Evolutionary conservation across 2,797 vertebrate species (phyloP).

Genomic region (Dromococcyx pavoninus): DNA sequence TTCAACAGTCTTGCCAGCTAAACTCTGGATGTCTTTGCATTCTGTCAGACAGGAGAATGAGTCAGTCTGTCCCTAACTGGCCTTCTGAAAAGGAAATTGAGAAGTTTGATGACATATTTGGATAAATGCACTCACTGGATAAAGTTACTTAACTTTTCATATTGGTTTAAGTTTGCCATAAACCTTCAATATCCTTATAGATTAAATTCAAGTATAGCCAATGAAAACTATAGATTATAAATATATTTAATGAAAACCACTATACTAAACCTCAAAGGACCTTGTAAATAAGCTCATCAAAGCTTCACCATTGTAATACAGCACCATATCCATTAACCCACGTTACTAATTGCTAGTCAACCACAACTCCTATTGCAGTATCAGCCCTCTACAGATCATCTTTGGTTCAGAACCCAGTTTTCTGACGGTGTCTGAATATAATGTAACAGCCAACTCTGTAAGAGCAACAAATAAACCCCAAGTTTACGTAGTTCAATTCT

Average conservation of each 20-base stretch:
- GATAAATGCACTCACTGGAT: slow-evolving; percentile 69
- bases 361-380: slow-evolving; percentile 21
- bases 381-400: not conserved
- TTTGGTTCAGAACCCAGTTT: slow-evolving; percentile 25
- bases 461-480: not conserved
- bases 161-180: slow-evolving; percentile 48
- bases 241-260: slow-evolving; percentile 52
- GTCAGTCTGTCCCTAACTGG: slow-evolving; percentile 66
- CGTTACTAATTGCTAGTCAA: slow-evolving; percentile 30
- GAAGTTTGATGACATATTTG: slow-evolving; percentile 69
- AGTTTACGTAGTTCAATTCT: not conserved
- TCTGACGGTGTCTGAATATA: slow-evolving; percentile 8
- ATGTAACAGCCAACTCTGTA: slow-evolving; percentile 3
- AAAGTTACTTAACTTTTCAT: slow-evolving; percentile 68
- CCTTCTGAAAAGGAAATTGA: slow-evolving; percentile 71
- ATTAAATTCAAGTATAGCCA: slow-evolving; percentile 53
- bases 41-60: slow-evolving; percentile 63
- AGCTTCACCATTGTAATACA: slow-evolving; percentile 5
- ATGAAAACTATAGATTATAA: slow-evolving; percentile 59
- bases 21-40: slow-evolving; percentile 58
- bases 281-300: slow-evolving; percentile 41
- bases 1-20: slow-evolving; percentile 42
- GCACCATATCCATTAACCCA: slow-evolving; percentile 1
- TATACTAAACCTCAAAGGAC: slow-evolving; percentile 46
- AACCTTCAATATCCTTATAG: slow-evolving; percentile 65